phyloP scores from a whole-genome alignment of 2,888 invertebrate species.

The Athetis lepigone region DNA sequence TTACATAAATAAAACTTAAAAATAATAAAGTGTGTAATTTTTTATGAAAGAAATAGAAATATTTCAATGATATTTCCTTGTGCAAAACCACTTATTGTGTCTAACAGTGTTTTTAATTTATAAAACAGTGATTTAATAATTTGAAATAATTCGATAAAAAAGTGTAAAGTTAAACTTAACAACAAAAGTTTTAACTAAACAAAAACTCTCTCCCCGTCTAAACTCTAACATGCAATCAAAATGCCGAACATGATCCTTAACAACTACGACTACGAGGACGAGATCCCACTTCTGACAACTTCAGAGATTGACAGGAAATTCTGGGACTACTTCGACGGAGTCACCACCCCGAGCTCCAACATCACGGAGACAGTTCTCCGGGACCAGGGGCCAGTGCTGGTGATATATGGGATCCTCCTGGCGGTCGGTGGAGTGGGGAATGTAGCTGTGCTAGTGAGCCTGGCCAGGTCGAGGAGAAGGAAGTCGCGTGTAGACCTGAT shows the following conservation, averaged over 20 bases:
- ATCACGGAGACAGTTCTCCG: slow-evolving; percentile 63
- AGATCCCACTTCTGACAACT: slow-evolving; percentile 54
- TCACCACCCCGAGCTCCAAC: slow-evolving; percentile 58
- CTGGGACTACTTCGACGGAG: slow-evolving; percentile 82
- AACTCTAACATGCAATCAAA: slow-evolving; percentile 41
- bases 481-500: slow-evolving; percentile 94
- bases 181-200: neutral
- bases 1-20: slow-evolving; percentile 1
- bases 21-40: neutral
- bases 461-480: slow-evolving; percentile 91
- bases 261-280: slow-evolving; percentile 61
- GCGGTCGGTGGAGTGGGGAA: slow-evolving; percentile 93
- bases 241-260: slow-evolving; percentile 61
- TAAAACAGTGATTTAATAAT: no score
- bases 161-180: no score
- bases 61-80: no score
- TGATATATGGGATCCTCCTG: slow-evolving; percentile 92
- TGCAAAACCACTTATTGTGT: no score
- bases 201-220: neutral
- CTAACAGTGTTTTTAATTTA: no score
- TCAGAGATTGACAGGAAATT: slow-evolving; percentile 75
- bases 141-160: no score
- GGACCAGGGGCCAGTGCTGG: slow-evolving; percentile 85
- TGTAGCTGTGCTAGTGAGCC: slow-evolving; percentile 92
- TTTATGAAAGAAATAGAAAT: neutral